Base-by-base conservation (phyloP, 2,797 vertebrate genomes). In the Petrocephalus schoutedeni region DNA sequence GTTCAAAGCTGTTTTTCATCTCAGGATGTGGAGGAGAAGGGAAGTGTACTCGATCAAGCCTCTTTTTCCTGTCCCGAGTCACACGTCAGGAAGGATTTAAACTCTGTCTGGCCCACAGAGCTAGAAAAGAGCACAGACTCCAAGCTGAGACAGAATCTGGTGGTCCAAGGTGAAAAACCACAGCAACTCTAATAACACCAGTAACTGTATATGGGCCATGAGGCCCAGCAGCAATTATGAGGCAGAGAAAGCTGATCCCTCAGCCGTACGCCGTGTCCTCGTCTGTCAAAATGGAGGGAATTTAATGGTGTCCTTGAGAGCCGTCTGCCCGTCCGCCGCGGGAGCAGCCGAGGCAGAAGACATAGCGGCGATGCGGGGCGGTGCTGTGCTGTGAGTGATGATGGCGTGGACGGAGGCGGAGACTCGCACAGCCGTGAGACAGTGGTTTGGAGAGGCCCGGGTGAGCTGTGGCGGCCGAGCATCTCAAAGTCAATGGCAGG, bases 121-220 rank as follows among this genome's bases (percentile, higher is more conserved):
- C 14, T 3, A 23, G 80, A 41, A 80, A 58, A 80, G 51, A 54
- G 51, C 89, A 89, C 92, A 93, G 93, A 91, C 93, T 86, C 92
- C 88, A 19, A 77, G 36, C 67, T 67, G 86, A 6, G 90, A 92
- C 89, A 91, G 90, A 90, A 88, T 80, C 36, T 88, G 89, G 91
- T 89, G 90, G 91, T 94, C 91, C 93, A 92, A 94, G 93, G 92
- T 93, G 92, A 91, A 92, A 93, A 93, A 92, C 91, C 91, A 91
- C 90, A 92, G 92, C 93, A 91, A 91, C 90, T 91, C 77, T 89
- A 91, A 92, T 92, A 91, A 86, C 91, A 91, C 87, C 71, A 91
- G 90, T 91, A 93, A 93, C 91, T 92, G 89, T 86, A 87, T 91
- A 90, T 82, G 89, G 91, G 92, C 90, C 87, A 88, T 91, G 91